These are phyloP conservation scores for Sisyra terminalis DNA, from an alignment of 2,888 invertebrate species.

Conservation along the genomic window DNA sequence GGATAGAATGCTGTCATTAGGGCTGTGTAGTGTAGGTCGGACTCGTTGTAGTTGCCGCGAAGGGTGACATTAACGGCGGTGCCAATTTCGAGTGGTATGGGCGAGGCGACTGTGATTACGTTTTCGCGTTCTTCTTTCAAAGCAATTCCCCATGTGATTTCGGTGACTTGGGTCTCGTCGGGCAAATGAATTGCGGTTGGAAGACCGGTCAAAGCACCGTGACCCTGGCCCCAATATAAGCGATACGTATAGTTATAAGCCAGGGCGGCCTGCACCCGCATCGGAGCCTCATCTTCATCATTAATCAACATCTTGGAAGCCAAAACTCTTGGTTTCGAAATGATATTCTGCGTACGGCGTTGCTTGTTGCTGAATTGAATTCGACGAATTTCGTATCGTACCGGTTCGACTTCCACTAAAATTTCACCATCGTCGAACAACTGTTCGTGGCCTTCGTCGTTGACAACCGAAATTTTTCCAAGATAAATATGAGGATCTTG, in stretches of 20 bases:
- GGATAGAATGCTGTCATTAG: conserved; percentile 51
- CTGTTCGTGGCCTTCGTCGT: conserved; percentile 39
- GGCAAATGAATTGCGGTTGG: conserved; percentile 42
- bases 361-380: conserved; percentile 17
- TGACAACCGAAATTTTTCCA: conserved; percentile 51
- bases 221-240: conserved; percentile 65
- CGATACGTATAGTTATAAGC: conserved; percentile 52
- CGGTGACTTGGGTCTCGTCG: conserved; percentile 37
- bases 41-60: conserved; percentile 51
- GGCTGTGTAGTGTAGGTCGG: conserved; percentile 59
- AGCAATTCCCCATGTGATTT: conserved; percentile 52
- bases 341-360: conserved; percentile 29
- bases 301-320: conserved; percentile 27
- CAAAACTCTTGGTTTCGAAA: conserved; percentile 34
- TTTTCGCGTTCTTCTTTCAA: conserved; percentile 36
- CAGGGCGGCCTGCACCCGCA: conserved; percentile 54
- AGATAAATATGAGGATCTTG: conserved; percentile 42
- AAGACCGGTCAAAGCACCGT: conserved; percentile 53
- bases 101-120: conserved; percentile 40
- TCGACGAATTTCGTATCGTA: conserved; percentile 51
- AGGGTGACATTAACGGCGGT: conserved; percentile 72
- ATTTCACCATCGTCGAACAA: conserved; percentile 53
- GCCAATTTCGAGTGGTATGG: conserved; percentile 44
- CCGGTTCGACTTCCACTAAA: conserved; percentile 64
- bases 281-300: conserved; percentile 30